phyloP scores from a whole-genome alignment of 1,140 invertebrate genomes.

The Drosophila bocki region DNA sequence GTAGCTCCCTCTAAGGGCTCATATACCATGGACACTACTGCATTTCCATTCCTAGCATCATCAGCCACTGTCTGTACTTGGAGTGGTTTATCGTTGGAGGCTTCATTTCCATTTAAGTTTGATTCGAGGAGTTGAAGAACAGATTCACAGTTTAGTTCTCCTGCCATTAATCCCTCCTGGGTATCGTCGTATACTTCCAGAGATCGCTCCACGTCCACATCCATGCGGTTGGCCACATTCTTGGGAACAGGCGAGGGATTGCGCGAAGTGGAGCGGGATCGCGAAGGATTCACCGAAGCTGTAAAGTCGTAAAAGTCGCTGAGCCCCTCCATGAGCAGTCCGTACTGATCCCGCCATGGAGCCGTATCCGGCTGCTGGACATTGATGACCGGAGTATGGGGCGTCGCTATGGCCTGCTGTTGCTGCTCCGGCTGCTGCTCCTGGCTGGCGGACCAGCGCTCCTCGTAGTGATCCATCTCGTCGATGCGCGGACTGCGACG shows the following conservation, averaged over 20 bases:
- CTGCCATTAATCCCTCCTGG: constrained; percentile 22
- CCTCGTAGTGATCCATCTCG: constrained; percentile 79
- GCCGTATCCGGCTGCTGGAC: constrained; percentile 66
- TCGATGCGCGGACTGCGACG: constrained; percentile 80
- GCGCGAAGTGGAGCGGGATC: constrained; percentile 68
- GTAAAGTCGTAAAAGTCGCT: constrained; percentile 84
- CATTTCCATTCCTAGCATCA: constrained; percentile 42
- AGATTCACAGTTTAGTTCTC: constrained; percentile 62
- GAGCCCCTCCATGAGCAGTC: constrained; percentile 75
- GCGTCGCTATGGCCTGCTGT: neutral
- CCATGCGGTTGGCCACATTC: constrained; percentile 66
- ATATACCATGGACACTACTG: constrained; percentile 51
- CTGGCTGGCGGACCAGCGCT: constrained; percentile 66
- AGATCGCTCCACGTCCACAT: constrained; percentile 40
- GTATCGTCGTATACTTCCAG: constrained; percentile 76
- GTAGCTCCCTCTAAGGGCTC: constrained; percentile 22
- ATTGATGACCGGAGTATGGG: constrained; percentile 44
- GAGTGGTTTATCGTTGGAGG: constrained; percentile 12
- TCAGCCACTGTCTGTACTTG: constrained; percentile 60
- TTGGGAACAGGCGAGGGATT: constrained; percentile 68
- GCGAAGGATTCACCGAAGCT: constrained; percentile 74
- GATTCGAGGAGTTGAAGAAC: constrained; percentile 63
- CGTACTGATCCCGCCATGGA: constrained; percentile 77
- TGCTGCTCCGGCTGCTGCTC: constrained; percentile 20
- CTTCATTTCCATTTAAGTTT: constrained; percentile 36